Evolutionary conservation across 2,888 invertebrate genomes (phyloP).

Genomic region (Coelogynopora nodosa): DNA sequence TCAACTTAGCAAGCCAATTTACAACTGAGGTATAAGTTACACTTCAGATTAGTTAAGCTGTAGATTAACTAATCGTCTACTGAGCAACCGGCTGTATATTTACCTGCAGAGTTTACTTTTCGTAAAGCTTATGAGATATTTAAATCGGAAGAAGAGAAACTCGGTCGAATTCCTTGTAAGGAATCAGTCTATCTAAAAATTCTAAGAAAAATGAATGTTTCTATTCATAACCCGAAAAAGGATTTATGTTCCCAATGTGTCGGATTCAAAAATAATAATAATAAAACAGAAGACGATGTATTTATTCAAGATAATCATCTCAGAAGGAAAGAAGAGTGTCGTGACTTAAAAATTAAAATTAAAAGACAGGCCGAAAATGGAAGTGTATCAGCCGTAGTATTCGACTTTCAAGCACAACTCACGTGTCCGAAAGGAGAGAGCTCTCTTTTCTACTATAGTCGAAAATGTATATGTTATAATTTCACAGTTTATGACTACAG

Average conservation of each 20-base stretch:
- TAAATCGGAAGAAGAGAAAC: not conserved
- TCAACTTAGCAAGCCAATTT: too few species aligned
- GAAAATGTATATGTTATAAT: not conserved
- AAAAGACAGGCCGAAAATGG: too few species aligned
- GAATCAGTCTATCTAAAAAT: constrained; percentile 27
- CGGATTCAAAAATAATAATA: constrained; percentile 31
- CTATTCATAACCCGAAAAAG: constrained; percentile 28
- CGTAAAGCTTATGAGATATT: not conserved
- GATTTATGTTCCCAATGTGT: constrained; percentile 31
- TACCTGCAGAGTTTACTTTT: not conserved
- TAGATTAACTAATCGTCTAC: too few species aligned
- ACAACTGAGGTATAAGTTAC: too few species aligned
- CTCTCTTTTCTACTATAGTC: not conserved
- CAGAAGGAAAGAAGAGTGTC: not conserved
- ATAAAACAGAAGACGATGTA: constrained; percentile 31
- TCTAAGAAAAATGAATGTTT: constrained; percentile 31
- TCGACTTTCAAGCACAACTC: not conserved
- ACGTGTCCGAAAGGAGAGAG: not conserved
- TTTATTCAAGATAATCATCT: constrained; percentile 17
- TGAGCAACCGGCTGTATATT: too few species aligned
- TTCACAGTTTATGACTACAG: not conserved
- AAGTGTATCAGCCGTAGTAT: not conserved
- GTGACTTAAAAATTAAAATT: too few species aligned
- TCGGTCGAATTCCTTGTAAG: not conserved
- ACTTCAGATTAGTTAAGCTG: too few species aligned